Conservation (phyloP, 64 coral and sea anemone species). For the Astreopora myriophthalma region DNA sequence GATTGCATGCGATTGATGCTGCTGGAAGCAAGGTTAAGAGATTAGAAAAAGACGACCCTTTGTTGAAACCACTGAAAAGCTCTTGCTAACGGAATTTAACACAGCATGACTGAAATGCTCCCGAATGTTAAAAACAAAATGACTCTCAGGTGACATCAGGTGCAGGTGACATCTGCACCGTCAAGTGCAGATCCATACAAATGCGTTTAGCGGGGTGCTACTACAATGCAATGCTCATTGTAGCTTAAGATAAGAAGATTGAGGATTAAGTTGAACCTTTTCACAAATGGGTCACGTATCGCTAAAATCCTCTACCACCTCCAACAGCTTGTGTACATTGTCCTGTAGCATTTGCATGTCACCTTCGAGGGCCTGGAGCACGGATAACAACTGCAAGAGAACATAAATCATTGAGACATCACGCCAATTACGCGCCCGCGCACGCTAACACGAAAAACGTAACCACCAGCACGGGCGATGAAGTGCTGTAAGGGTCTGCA, state of each 20-base stretch:
- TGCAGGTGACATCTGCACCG: neutral
- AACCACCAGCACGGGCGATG: neutral
- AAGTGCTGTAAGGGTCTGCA: neutral
- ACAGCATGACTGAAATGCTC: too few relatives aligned
- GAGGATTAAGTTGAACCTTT: neutral
- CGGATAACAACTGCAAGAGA: slow-evolving; percentile 59
- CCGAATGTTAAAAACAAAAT: neutral
- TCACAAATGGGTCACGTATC: slow-evolving; percentile 13
- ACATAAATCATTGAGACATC: neutral
- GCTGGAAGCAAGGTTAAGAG: neutral
- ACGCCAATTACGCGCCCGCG: neutral
- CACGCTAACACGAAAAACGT: neutral
- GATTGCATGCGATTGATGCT: neutral
- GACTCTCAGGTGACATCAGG: neutral
- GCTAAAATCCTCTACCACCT: slow-evolving; percentile 79
- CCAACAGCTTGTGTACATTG: slow-evolving; percentile 86
- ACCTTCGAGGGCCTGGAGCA: slow-evolving; percentile 70
- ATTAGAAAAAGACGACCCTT: neutral
- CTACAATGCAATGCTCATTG: neutral
- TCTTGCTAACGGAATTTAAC: neutral
- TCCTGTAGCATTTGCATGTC: slow-evolving; percentile 89
- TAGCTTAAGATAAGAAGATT: slow-evolving; percentile 8
- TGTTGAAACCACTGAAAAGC: neutral
- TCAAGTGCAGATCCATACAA: neutral
- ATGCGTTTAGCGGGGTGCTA: neutral